Base-by-base conservation (phyloP, 2,797 vertebrate genomes). In the Phylloscopus collybita region DNA sequence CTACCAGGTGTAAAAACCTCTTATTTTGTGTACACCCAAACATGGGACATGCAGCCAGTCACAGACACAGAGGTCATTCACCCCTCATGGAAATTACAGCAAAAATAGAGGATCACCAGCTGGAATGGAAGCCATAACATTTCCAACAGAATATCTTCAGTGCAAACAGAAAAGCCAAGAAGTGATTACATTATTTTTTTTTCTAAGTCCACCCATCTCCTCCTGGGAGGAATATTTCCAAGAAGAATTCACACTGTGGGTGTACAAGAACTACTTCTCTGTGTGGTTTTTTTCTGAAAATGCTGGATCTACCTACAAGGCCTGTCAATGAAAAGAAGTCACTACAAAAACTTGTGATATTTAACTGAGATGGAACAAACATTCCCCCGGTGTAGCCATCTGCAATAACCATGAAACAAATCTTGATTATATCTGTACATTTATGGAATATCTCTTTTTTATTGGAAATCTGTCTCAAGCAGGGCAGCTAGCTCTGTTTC, bases 371-470 rank as follows among this genome's bases (percentile, higher is more conserved):
- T 3, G 34, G 78, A 94, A 80, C n/a, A 80, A 94, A 75, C 47
- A 50, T 79, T 61, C 74, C 67, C 84, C 62, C 23, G 3, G 1
- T 61, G 75, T 9, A 73, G 80, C 26, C 80, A 51, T 57, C 73
- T 21, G 62, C 93, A 94, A 23, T 80, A 83, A 67, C 62, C 22
- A 50, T 23, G 59, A 88, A 96, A 95, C 82, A 90, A 12, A 95
- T 89, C 69, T 64, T 44, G 61, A 80, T 59, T 44, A 5, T 44
- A 79, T 56, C 81, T 53, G 44, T 76, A 36, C 47, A 16, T 75
- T 84, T 71, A 76, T 22, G 45, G 78, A 78, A 66, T 26, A 42
- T 72, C 53, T 86, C 61, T 84, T n/a, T 70, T 83, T 88, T 88
- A 92, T 79, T 90, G 81, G 65, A 87, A 57, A 84, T 49, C 13